Evolutionary conservation across 2,113 vertebrate species (phyloP), one percentile per base, ranked within the genome.

Genomic region (Atractosteus spatula): DNA sequence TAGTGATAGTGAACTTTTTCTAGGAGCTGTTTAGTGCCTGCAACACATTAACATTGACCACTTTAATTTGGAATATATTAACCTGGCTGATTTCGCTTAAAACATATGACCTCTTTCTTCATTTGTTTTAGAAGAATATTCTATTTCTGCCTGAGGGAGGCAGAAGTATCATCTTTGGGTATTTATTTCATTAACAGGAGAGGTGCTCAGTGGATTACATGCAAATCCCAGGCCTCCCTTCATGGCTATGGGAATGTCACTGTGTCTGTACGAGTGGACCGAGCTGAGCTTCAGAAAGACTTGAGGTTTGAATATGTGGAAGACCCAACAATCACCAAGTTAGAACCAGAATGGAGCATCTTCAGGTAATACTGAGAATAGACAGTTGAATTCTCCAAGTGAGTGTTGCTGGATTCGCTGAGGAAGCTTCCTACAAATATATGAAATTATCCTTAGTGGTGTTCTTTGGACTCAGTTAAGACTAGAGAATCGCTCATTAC

Each of bases 281-380:
- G 89, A 70, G 95, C 97, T 51, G 95, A 92, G 74, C 93, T 97
- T 62, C 95, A 92, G 64, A 95, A 92, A 74, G 95, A 98, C 75
- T 85, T 99, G 72, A 88, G 89, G 42, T 99, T 97, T 80, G 95
- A 98, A 73, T 99, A 97, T 0, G 91, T 97, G 70, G 96, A 99
- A 59, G 97, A 99, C 71, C 97, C 97, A 55, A 96, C 94, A 59
- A 94, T 99, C 69, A 85, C 91, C 73, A 95, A 93, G 81, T 93
- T 99, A 0, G 97, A 99, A 80, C 97, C 97, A 0, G 97, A 99
- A 75, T 99, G 97, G 97, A 99, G 96, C 89, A 99, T 99, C 51
- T 89, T 95, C 87, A 99, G 97, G 97, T 99, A 79, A 1, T 51
- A 51, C 47, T 1, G 47, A 0, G 5, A 7, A 51, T 10, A 51